Evolutionary conservation across 2,113 vertebrate species (phyloP).

Genomic region (Vidua macroura): DNA sequence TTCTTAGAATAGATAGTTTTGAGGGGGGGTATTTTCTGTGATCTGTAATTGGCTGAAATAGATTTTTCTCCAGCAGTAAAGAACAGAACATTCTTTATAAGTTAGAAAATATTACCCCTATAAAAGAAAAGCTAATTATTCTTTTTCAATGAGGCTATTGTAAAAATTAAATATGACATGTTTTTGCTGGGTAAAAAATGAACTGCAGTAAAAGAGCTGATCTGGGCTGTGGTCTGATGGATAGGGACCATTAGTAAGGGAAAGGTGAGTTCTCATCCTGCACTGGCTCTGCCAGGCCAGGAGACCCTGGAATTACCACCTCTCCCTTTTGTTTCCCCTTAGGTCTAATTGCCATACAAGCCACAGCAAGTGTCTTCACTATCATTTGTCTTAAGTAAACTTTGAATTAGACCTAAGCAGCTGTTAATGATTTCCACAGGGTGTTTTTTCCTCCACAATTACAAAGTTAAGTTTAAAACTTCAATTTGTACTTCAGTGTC

Average conservation of each 20-base stretch:
- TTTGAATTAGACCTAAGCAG: not conserved
- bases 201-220: not conserved
- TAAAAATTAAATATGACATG: not conserved
- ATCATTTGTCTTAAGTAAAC: not conserved
- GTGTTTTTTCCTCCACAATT: not conserved
- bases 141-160: not conserved
- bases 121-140: not conserved
- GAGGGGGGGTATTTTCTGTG: not conserved
- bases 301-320: not conserved
- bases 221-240: not conserved
- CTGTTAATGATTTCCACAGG: not conserved
- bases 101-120: not conserved
- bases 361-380: not conserved
- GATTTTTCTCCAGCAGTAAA: not conserved
- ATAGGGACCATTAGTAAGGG: not conserved
- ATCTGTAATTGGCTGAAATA: not conserved
- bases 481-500: not conserved
- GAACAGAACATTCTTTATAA: not conserved
- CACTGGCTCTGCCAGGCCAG: not conserved
- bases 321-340: rapidly evolving
- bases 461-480: not conserved
- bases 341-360: not conserved
- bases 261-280: not conserved
- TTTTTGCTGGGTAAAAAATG: not conserved
- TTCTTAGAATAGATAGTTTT: not conserved